Evolutionary conservation across 2,113 vertebrate species (phyloP), one percentile per base, ranked within the genome.

Genomic region (Chloropsis cyanopogon): DNA sequence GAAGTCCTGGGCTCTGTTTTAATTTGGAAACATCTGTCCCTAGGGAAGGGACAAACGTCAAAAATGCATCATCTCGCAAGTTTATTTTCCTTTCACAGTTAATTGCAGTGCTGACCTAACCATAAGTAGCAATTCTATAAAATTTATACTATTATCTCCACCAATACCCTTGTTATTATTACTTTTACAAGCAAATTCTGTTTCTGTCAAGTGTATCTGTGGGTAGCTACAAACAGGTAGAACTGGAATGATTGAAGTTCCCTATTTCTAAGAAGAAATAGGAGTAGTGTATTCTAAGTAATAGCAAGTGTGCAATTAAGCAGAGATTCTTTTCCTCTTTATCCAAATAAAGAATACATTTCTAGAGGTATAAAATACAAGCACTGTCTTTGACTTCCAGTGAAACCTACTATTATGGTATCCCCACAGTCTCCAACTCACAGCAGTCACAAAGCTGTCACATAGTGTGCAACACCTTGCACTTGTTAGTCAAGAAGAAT

Each of bases 11-110:
- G 31, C 14, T 89, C 46, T 9, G 7, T 47, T 92, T 71, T 70
- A 44, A 33, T 56, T 89, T 84, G 90, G 83, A 95, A 96, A 96
- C 66, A 92, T 83, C 64, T 85, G 72, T 73, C 90, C 63, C 37
- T 29, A 49, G 12, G 65, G 41, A 82, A 92, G 29, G 37, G 54
- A 89, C 9, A 4, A 47, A 88, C 1, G 0, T 68, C 84, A 91
- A 21, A 22, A 46, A 88, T 14, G 52, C 21, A 2, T 37, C 65
- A 49, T 42, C 76, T 82, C 2, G 0, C 64, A 52, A 79, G 24
- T 33, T 65, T 64, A 35, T 28, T 66, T 91, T 82, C 68, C 53
- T 93, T 70, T 79, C 54, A 29, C 29, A 92, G 52, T 63, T 71
- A 64, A 80, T n/a, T 78, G 54, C 50, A 24, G 21, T 66, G 44